Evolutionary conservation across 2,888 invertebrate genomes (phyloP).

Genomic region (Cryptus armator): DNA sequence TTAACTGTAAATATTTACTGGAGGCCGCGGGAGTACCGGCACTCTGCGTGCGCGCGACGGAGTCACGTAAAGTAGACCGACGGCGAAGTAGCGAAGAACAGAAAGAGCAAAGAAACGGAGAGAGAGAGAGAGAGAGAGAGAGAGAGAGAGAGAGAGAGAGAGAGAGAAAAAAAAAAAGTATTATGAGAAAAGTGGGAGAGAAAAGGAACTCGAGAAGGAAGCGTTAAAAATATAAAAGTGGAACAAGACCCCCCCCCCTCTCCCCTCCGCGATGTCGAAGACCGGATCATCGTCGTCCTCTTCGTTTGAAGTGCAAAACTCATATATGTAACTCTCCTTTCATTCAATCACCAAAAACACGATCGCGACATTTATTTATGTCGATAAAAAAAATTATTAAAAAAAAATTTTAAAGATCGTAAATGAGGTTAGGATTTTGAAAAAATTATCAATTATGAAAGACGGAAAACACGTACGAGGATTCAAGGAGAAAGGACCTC

Average conservation of each 20-base stretch:
- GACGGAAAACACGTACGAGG: conserved; percentile 10
- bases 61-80: conserved; percentile 79
- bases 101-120: conserved; percentile 59
- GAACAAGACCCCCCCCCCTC: conserved; percentile 72
- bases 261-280: conserved; percentile 23
- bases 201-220: conserved; percentile 60
- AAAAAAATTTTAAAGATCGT: conserved; percentile 26
- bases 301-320: conserved; percentile 16
- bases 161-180: conserved; percentile 14
- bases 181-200: conserved; percentile 56
- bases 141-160: conserved; percentile 57
- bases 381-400: not conserved
- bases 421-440: not conserved
- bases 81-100: conserved; percentile 65
- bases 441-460: not conserved
- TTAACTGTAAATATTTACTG: conserved; percentile 84
- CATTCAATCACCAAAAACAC: not conserved
- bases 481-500: conserved; percentile 61
- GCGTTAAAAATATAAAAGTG: conserved; percentile 81
- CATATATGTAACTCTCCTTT: not conserved
- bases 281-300: conserved; percentile 47
- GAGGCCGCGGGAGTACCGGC: conserved; percentile 65
- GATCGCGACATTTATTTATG: conserved; percentile 1
- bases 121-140: conserved; percentile 63
- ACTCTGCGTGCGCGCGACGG: conserved; percentile 52